phyloP scores from a whole-genome alignment of 1,140 invertebrate genomes.

The Aphis gossypii region DNA sequence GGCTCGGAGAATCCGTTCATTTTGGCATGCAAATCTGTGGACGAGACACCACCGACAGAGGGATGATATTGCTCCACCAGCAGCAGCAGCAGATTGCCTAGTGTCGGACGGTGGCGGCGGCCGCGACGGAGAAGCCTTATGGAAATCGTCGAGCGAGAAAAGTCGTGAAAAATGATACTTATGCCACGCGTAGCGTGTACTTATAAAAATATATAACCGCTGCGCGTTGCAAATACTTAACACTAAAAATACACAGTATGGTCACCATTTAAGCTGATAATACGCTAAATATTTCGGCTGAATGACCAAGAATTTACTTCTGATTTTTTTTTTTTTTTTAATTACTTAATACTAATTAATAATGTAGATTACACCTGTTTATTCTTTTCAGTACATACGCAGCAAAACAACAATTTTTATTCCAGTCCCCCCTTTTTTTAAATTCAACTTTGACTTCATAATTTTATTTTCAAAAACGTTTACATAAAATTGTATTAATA shows the following conservation, averaged over 20 bases:
- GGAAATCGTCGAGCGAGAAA: constrained; percentile 29
- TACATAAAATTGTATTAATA: too few relatives aligned
- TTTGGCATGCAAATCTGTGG: constrained; percentile 54
- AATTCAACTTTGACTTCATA: too few relatives aligned
- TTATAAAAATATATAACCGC: background rate
- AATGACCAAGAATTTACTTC: background rate
- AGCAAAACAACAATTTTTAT: too few relatives aligned
- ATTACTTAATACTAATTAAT: background rate
- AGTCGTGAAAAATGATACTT: constrained; percentile 43
- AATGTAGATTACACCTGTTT: background rate
- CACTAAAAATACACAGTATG: background rate
- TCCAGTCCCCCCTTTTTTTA: too few relatives aligned
- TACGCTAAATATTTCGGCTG: background rate
- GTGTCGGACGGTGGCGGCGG: background rate
- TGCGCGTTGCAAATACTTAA: background rate
- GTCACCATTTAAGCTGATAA: background rate
- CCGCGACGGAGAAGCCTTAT: background rate
- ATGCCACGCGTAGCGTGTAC: too few relatives aligned
- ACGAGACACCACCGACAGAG: background rate
- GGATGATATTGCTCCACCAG: background rate
- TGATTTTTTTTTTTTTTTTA: background rate
- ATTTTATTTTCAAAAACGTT: too few relatives aligned
- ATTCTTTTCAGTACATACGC: too few relatives aligned
- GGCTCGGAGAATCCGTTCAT: constrained; percentile 56
- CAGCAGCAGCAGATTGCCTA: constrained; percentile 13